A percentile compares a stretch with the other conserved stretches of the same genome.
phyloP scores from a whole-genome alignment of 2,797 vertebrate genomes.

The Pristis pectinata region DNA sequence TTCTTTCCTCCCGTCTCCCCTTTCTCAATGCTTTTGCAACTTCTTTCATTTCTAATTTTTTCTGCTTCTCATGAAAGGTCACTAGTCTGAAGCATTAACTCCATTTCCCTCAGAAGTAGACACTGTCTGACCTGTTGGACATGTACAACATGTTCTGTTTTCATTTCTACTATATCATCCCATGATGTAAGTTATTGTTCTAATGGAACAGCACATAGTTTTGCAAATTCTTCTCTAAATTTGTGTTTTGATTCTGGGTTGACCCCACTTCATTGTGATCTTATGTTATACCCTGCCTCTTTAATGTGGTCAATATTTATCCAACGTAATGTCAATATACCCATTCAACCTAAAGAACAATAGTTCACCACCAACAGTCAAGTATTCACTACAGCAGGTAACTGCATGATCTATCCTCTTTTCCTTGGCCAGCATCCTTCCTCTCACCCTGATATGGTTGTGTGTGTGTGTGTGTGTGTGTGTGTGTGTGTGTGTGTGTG shows the following conservation, averaged over 20 bases:
- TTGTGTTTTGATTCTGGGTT: neutral
- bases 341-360: neutral
- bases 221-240: neutral
- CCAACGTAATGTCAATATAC: neutral
- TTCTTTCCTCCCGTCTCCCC: too few relatives aligned
- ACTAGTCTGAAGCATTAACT: too few relatives aligned
- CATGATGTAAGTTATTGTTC: neutral
- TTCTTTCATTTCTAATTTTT: too few relatives aligned
- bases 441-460: neutral
- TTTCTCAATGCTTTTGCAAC: too few relatives aligned
- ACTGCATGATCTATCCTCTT: neutral
- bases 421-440: neutral
- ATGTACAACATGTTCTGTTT: too few relatives aligned
- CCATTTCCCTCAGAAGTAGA: too few relatives aligned
- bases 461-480: neutral
- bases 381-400: neutral
- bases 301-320: neutral
- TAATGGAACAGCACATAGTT: neutral
- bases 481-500: too few relatives aligned
- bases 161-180: neutral
- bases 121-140: too few relatives aligned
- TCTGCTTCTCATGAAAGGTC: too few relatives aligned
- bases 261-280: neutral
- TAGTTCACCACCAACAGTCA: neutral
- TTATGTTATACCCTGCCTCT: neutral